Conservation (phyloP, 2,113 vertebrate genomes). For the Melanotaenia duboulayi region DNA sequence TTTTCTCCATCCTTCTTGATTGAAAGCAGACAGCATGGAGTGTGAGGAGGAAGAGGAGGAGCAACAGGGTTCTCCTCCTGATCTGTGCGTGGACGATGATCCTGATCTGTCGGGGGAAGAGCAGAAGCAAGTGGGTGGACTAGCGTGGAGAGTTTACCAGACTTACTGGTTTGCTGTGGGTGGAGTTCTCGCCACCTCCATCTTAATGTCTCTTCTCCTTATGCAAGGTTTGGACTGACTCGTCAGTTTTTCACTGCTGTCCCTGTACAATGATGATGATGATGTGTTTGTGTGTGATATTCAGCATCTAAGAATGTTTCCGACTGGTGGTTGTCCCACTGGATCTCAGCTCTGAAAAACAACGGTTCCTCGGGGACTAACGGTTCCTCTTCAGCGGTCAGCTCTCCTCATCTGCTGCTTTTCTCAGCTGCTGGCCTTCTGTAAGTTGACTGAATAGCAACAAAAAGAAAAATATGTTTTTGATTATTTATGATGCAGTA, state of each 20-base stretch:
- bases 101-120: constrained; percentile 79
- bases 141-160: constrained; percentile 90
- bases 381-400: constrained; percentile 60
- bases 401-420: constrained; percentile 82
- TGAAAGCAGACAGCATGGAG: constrained; percentile 37
- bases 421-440: constrained; percentile 81
- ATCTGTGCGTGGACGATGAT: constrained; percentile 32
- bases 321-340: constrained; percentile 98
- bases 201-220: constrained; percentile 88
- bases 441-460: constrained; percentile 75
- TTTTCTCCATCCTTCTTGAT: neutral
- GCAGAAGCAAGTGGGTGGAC: constrained; percentile 89
- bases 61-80: constrained; percentile 50
- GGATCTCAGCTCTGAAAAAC: constrained; percentile 88
- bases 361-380: constrained; percentile 71
- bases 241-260: neutral
- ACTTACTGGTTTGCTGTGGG: constrained; percentile 91
- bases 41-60: constrained; percentile 49
- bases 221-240: constrained; percentile 90
- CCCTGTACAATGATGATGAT: neutral
- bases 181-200: constrained; percentile 78
- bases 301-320: constrained; percentile 91
- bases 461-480: neutral
- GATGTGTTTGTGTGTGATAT: constrained; percentile 1
- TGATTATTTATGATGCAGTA: neutral